These are phyloP conservation scores for Rhizomys pruinosus DNA, from an alignment of 2,113 vertebrate genomes.

Conservation along the genomic window DNA sequence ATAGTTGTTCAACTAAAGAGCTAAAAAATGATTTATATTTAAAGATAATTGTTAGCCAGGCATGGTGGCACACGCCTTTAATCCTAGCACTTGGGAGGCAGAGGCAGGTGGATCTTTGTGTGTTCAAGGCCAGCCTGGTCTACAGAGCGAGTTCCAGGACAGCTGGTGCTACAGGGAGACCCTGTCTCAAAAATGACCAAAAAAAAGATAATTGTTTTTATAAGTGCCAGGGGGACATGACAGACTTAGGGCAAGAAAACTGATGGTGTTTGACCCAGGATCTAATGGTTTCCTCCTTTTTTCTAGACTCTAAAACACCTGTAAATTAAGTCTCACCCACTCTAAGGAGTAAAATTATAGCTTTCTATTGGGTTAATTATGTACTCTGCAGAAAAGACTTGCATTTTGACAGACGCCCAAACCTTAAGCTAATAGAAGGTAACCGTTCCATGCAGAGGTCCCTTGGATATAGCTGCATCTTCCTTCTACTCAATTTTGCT, in stretches of 20 bases:
- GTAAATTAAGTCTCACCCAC: neutral
- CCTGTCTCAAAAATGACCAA: too few species aligned
- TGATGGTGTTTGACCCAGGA: neutral
- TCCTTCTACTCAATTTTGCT: neutral
- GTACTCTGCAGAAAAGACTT: neutral
- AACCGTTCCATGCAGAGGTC: neutral
- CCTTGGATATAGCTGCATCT: neutral
- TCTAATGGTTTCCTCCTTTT: neutral
- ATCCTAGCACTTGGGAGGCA: too few species aligned
- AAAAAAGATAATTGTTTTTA: conserved; percentile 10
- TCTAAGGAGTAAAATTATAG: conserved; percentile 24
- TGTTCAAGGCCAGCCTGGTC: too few species aligned
- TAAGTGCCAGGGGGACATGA: neutral
- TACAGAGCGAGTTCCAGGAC: too few species aligned
- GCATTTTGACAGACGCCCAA: conserved; percentile 29
- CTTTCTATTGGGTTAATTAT: neutral
- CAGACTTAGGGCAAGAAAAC: conserved; percentile 28
- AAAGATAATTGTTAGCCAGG: conserved; percentile 34
- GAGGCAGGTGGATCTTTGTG: too few species aligned
- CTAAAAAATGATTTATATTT: neutral
- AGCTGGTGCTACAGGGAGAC: too few species aligned
- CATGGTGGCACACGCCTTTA: too few species aligned
- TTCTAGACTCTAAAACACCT: conserved; percentile 6
- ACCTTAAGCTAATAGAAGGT: neutral
- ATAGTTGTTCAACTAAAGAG: neutral